Percentiles rank a stretch among this genome's conserved stretches.
These are phyloP conservation scores for Nebria brevicollis DNA, from an alignment of 2,888 invertebrate species.

Conservation along the genomic window DNA sequence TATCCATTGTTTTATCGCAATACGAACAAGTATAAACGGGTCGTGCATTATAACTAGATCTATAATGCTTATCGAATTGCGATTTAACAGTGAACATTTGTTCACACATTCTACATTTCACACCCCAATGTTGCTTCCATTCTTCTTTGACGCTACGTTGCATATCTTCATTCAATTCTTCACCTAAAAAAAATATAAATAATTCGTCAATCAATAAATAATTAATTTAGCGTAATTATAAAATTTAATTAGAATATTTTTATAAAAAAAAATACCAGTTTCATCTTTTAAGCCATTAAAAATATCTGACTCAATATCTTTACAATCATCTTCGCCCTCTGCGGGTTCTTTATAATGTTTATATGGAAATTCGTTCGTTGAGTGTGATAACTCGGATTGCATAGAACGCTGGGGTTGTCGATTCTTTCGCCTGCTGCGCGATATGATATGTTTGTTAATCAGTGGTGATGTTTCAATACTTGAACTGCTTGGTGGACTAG, in stretches of 20 bases:
- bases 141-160: conserved; percentile 64
- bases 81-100: conserved; percentile 64
- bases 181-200: conserved; percentile 48
- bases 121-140: conserved; percentile 64
- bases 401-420: conserved; percentile 57
- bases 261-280: conserved; percentile 52
- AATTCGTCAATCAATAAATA: too few species aligned
- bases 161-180: conserved; percentile 58
- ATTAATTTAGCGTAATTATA: too few species aligned
- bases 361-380: conserved; percentile 42
- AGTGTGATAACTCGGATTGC: conserved; percentile 52
- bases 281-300: conserved; percentile 59
- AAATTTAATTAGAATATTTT: too few species aligned
- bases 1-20: conserved; percentile 67
- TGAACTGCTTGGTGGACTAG: conserved; percentile 47
- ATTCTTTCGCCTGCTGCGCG: conserved; percentile 57
- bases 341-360: conserved; percentile 48
- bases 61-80: conserved; percentile 68
- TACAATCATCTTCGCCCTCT: conserved; percentile 55
- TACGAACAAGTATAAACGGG: conserved; percentile 70
- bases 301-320: conserved; percentile 58
- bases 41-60: conserved; percentile 57
- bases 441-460: conserved; percentile 48
- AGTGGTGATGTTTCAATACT: conserved; percentile 48
- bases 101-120: conserved; percentile 68